These are phyloP conservation scores for Gallinago stenura DNA, from an alignment of 2,797 vertebrate genomes.

Conservation along the genomic window DNA sequence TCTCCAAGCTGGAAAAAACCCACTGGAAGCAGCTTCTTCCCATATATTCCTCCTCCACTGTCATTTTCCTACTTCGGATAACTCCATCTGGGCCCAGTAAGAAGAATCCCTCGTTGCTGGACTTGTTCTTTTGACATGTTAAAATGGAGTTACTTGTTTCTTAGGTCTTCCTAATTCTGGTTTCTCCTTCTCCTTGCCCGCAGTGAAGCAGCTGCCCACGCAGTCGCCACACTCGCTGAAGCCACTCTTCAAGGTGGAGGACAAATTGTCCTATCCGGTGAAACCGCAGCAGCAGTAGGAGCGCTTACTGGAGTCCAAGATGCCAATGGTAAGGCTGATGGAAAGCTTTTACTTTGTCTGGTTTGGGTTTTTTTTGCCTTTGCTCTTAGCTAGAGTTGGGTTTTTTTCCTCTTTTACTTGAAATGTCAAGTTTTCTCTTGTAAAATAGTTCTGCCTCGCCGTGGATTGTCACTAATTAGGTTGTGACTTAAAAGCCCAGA, in stretches of 20 bases:
- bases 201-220: conserved; percentile 97
- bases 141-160: rapidly evolving
- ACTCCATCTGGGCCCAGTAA: rapidly evolving
- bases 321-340: conserved; percentile 88
- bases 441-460: rapidly evolving
- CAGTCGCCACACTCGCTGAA: conserved; percentile 95
- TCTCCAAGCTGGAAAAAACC: not conserved
- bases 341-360: not conserved
- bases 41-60: not conserved
- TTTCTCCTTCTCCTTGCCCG: conserved; percentile 23
- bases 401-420: not conserved
- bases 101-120: not conserved
- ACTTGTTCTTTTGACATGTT: rapidly evolving
- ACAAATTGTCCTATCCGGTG: conserved; percentile 95
- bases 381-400: rapidly evolving
- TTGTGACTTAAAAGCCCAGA: not conserved
- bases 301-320: conserved; percentile 96
- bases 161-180: not conserved
- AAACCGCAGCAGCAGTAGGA: conserved; percentile 95
- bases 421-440: rapidly evolving
- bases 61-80: not conserved
- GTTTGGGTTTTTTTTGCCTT: rapidly evolving
- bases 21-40: not conserved
- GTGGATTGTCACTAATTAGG: not conserved
- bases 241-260: conserved; percentile 97